Conservation (phyloP, 2,113 vertebrate genomes). For the Grammomys surdaster region DNA sequence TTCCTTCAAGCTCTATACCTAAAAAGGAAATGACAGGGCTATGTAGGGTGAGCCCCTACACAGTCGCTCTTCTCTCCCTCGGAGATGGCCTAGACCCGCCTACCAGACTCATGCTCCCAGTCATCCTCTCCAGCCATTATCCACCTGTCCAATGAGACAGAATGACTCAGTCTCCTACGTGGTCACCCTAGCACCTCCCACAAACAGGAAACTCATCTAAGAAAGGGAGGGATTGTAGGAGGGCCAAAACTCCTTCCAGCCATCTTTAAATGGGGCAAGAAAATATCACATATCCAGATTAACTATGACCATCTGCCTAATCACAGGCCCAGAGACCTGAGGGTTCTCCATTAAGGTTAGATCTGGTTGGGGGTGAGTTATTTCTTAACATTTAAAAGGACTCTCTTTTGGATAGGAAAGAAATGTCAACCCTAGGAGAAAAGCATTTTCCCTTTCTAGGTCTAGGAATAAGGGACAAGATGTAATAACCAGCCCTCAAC, state of each 20-base stretch:
- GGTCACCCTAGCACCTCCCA: constrained; percentile 71
- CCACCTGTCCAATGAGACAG: constrained; percentile 51
- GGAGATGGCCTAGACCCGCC: background rate
- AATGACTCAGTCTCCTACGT: background rate
- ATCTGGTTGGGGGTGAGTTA: constrained; percentile 52
- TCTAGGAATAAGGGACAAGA: constrained; percentile 57
- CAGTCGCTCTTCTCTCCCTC: background rate
- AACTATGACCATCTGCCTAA: constrained; percentile 75
- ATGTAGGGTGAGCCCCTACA: background rate
- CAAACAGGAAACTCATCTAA: constrained; percentile 57
- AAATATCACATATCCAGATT: constrained; percentile 75
- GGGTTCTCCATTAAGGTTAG: constrained; percentile 69
- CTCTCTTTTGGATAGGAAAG: constrained; percentile 80
- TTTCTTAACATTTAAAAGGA: constrained; percentile 69
- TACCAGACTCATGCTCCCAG: background rate
- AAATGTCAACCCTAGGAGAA: constrained; percentile 74
- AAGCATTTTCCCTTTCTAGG: constrained; percentile 68
- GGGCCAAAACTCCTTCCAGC: constrained; percentile 65
- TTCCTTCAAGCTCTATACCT: background rate
- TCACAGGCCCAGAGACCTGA: constrained; percentile 64
- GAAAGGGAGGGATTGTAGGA: constrained; percentile 64
- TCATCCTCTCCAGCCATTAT: background rate
- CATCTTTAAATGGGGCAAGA: constrained; percentile 75
- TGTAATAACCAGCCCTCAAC: background rate
- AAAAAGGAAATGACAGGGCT: background rate